A percentile compares a stretch with the other conserved stretches of the same genome.
Evolutionary conservation across 2,888 invertebrate genomes (phyloP).

Genomic region (Megastigmus dorsalis): DNA sequence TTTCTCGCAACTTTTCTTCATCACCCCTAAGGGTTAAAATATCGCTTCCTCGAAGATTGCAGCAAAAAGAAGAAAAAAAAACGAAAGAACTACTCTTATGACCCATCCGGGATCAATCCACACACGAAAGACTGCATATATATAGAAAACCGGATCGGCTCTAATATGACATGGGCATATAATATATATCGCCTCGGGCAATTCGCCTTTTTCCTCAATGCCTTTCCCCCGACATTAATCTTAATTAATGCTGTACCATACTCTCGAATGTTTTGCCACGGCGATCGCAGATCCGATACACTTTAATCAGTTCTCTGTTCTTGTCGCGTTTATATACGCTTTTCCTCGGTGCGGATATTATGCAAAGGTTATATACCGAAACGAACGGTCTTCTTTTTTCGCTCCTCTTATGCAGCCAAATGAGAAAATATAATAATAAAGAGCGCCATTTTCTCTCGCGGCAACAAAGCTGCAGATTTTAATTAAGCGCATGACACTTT

Average conservation of each 20-base stretch:
- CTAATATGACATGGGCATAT: not conserved
- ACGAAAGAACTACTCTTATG: too few species aligned
- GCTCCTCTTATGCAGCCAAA: not conserved
- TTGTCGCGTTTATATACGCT: conserved; percentile 1
- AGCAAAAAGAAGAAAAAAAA: too few species aligned
- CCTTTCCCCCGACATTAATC: conserved; percentile 25
- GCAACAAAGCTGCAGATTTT: conserved; percentile 16
- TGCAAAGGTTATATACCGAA: too few species aligned
- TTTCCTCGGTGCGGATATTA: not conserved
- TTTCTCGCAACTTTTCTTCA: too few species aligned
- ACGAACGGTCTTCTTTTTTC: not conserved
- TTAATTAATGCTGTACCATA: conserved; percentile 41
- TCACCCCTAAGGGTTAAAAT: too few species aligned
- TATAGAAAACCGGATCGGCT: conserved; percentile 13
- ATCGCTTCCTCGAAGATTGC: too few species aligned
- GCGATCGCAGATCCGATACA: not conserved
- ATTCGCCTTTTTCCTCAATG: not conserved
- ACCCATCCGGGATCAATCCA: not conserved
- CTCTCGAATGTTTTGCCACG: not conserved
- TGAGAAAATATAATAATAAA: conserved; percentile 21
- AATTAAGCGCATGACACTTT: conserved; percentile 39
- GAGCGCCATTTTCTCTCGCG: too few species aligned
- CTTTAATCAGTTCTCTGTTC: conserved; percentile 17
- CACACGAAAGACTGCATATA: not conserved
- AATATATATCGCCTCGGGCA: not conserved